Evolutionary conservation across 2,797 vertebrate genomes (phyloP), one percentile per base, ranked within the genome.

Genomic region (Gouania willdenowi): DNA sequence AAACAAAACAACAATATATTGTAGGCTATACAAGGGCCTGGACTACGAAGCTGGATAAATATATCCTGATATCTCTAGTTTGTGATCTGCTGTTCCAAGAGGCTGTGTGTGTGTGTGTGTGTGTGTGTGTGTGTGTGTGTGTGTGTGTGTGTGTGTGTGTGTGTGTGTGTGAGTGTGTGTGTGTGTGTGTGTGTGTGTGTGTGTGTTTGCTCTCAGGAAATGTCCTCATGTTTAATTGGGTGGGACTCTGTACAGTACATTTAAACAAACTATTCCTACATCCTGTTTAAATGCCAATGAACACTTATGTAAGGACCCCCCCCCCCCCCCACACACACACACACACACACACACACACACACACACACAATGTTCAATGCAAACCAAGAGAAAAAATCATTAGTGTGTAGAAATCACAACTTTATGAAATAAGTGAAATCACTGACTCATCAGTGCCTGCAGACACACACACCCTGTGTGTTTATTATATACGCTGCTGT

Each of bases 241-340:
- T 89, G 73, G 73, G 87, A 82, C 82, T 87, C 84, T 84, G 84
- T n/a, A n/a, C n/a, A 79, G 85, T 86, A 88, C 84, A 89, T 90
- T 91, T 91, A 93, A 93, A 92, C 91, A 93, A 92, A 92, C 88
- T 86, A 75, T 89, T 90, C 88, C 52, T 66, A 81, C 89, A 89
- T 92, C 91, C 91, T 91, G 87, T 94, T 92, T 92, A 92, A 13
- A 66, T 69, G 81, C 66, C 53, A 40, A 27, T 28, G 30, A 45
- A 46, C 28, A 36, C 58, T 89, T 87, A 82, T 73, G 61, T 78
- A 87, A 87, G 52, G 49, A 5, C 4, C 2, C 4, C 8, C 38
- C 31, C 6, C 8, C 37, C 6, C 8, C 18, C 26, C 30, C 13
- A 2, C 13, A 13, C 13, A 13, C 14, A n/a, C n/a, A n/a, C n/a